Evolutionary conservation across 2,888 invertebrate genomes (phyloP), one percentile per base, ranked within the genome.

Genomic region (Diachrysia chrysitis): DNA sequence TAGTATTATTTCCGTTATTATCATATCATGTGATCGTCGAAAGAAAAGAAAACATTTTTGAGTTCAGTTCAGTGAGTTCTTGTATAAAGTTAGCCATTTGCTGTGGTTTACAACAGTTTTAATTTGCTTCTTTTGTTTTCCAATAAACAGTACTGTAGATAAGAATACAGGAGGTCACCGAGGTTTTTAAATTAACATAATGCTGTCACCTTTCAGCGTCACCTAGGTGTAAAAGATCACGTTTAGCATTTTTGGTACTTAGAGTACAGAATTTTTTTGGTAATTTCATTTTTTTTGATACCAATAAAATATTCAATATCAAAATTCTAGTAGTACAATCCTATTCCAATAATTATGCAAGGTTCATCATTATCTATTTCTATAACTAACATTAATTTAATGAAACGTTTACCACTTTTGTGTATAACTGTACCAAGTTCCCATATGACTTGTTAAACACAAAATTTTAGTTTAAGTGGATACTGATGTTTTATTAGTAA

Each of bases 401-500:
- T 42, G 5, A n/a, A n/a, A n/a, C 42, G 42, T 5, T 42, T 5
- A 42, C 42, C 42, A 42, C 42, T 42, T 42, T 65, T 53, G 46
- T 61, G n/a, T 48, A 53, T 29, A 12, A 54, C 29, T 21, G 42
- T 25, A 21, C 29, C n/a, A 63, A 75, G 42, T 57, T 73, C 37
- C 54, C 37, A 69, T 73, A 68, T 64, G 56, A 71, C 61, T 77
- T 69, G 73, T 64, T 75, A 65, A 69, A 66, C 60, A 63, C 63
- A 63, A 53, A 69, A 78, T 69, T 66, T 69, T 78, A 58, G 69
- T 69, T 59, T 55, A 76, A 78, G 25, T 78, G 65, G 69, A 69
- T 62, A 68, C 35, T 14, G 64, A 71, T 71, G 71, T 72, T 79
- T 69, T 62, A 70, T 71, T 58, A 77, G 55, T 64, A 82, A 81